Base-by-base conservation (phyloP, 1,140 invertebrate species). In the Heliconius hermathena region DNA sequence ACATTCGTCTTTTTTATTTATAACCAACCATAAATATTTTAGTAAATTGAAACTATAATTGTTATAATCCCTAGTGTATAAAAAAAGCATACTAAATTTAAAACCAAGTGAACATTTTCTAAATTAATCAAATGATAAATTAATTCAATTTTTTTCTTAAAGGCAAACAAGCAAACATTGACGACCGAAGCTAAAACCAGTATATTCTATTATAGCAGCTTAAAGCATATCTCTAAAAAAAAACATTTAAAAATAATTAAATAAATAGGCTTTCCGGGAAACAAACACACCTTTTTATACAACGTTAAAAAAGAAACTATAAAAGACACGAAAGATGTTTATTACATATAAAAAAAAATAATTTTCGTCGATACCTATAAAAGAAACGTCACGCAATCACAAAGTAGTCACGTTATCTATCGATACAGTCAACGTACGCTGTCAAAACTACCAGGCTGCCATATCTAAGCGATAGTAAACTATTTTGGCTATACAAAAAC, bases 401-500 rank as follows among this genome's bases (percentile, higher is more conserved):
- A 72, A 76, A 49, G 36, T 77, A 77, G 76, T 72, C 66, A 77
- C 66, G 76, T 74, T 75, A 93, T 89, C 84, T 92, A 92, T 92
- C 91, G 90, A 93, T 89, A 91, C 90, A 91, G 84, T 85, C 86
- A 91, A 92, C 91, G 91, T 91, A 88, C 86, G 90, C 88, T 89
- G 88, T 93, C 91, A 89, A 92, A 91, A 87, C 78, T 93, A 94
- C 93, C 85, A 94, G 92, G 93, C 82, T 75, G 86, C 36, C 92
- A 94, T 92, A 92, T 88, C 74, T 49, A 82, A 81, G 87, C 82
- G 90, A 89, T 89, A 88, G 87, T 90, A 83, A 84, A 89, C 89
- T 90, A 85, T 92, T 92, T 90, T 85, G 90, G 87, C 86, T 90
- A 81, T 87, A 91, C 93, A 94, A 94, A 93, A 94, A 92, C 85